Evolutionary conservation across 2,113 vertebrate species (phyloP).

Genomic region (Sebastes schlegelii): DNA sequence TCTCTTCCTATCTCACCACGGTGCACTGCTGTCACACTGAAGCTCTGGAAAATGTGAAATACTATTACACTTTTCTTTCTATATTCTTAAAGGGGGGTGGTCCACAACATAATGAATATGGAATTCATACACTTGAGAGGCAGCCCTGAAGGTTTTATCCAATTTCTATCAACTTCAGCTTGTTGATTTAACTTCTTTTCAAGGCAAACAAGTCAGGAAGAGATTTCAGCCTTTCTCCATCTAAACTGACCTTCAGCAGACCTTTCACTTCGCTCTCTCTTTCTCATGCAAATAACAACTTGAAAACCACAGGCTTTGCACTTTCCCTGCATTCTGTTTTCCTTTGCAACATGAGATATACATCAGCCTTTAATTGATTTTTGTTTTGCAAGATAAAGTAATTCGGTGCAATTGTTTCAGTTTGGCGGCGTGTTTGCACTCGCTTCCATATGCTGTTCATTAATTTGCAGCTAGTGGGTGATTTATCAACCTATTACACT

Average conservation of each 20-base stretch:
- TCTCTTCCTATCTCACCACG: slow-evolving; percentile 57
- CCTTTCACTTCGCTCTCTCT: slow-evolving; percentile 19
- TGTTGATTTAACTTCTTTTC: slow-evolving; percentile 65
- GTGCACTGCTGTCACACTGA: slow-evolving; percentile 38
- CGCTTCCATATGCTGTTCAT: slow-evolving; percentile 65
- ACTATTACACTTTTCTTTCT: slow-evolving; percentile 7
- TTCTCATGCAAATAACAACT: slow-evolving; percentile 42
- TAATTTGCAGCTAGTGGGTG: slow-evolving; percentile 68
- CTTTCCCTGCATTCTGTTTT: neutral
- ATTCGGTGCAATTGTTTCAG: slow-evolving; percentile 55
- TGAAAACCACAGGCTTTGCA: slow-evolving; percentile 16
- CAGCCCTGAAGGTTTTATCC: slow-evolving; percentile 59
- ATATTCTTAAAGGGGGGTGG: neutral
- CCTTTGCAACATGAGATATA: slow-evolving; percentile 43
- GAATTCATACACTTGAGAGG: slow-evolving; percentile 54
- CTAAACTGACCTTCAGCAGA: slow-evolving; percentile 65
- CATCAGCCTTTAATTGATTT: slow-evolving; percentile 70
- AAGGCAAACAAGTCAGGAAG: slow-evolving; percentile 52
- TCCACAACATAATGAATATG: slow-evolving; percentile 59
- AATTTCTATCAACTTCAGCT: slow-evolving; percentile 57
- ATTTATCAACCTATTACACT: slow-evolving; percentile 76
- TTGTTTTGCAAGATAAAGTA: slow-evolving; percentile 67
- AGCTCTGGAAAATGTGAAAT: slow-evolving; percentile 49
- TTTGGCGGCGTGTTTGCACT: slow-evolving; percentile 61
- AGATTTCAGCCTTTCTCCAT: slow-evolving; percentile 37